phyloP scores from a whole-genome alignment of 2,113 vertebrate species.

The Paraplagusia blochii region DNA sequence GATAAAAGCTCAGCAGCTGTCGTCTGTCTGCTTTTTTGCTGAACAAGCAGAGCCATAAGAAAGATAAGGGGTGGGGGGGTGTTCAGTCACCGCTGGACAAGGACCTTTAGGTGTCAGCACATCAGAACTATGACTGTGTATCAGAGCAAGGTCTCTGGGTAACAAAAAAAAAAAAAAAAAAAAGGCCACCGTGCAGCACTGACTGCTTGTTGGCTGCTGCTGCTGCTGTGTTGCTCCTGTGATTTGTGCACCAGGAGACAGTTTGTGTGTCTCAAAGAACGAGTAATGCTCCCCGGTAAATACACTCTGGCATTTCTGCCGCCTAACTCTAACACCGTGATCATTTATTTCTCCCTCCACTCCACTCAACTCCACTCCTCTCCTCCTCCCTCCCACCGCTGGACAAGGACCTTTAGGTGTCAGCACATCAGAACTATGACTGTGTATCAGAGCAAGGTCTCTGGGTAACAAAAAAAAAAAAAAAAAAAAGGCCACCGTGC shows the following conservation, averaged over 20 bases:
- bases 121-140: conserved; percentile 68
- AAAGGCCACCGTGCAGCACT: conserved; percentile 47
- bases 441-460: conserved; percentile 67
- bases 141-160: conserved; percentile 60
- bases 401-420: conserved; percentile 73
- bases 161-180: conserved; percentile 4
- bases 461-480: conserved; percentile 2
- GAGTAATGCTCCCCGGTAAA: conserved; percentile 67
- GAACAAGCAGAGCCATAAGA: conserved; percentile 46
- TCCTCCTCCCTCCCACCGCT: conserved; percentile 26
- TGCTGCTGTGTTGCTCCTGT: conserved; percentile 50
- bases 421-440: conserved; percentile 70
- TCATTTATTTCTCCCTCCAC: conserved; percentile 66
- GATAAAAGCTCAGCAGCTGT: conserved; percentile 57
- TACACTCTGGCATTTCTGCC: conserved; percentile 65
- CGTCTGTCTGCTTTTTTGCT: conserved; percentile 53
- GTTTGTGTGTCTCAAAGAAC: conserved; percentile 58
- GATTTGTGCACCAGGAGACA: conserved; percentile 60
- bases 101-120: conserved; percentile 72
- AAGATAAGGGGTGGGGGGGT: conserved; percentile 27
- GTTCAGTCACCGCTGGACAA: conserved; percentile 66
- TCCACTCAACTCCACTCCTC: conserved; percentile 18
- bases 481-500: conserved; percentile 36
- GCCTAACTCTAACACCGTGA: conserved; percentile 64
- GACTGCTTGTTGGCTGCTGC: conserved; percentile 47